Evolutionary conservation across 2,113 vertebrate genomes (phyloP).

Genomic region (Myrmecophaga tridactyla): DNA sequence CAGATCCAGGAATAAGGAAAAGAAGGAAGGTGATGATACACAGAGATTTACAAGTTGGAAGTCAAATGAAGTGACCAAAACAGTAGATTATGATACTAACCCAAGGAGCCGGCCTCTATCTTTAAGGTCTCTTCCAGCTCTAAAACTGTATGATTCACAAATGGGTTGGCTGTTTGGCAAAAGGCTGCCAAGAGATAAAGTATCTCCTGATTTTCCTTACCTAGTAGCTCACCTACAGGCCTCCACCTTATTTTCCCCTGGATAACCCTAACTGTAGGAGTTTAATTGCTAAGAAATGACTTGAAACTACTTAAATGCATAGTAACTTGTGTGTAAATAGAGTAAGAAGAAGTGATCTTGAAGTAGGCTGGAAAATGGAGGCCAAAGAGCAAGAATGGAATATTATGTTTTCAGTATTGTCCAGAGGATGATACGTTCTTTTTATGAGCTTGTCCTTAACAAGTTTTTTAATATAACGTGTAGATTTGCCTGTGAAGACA

Average conservation of each 20-base stretch:
- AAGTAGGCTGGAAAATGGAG: slow-evolving; percentile 23
- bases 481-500: slow-evolving; percentile 2
- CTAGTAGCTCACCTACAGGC: not conserved
- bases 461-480: not conserved
- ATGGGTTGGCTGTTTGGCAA: not conserved
- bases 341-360: not conserved
- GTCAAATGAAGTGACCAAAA: slow-evolving; percentile 10
- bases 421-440: not conserved
- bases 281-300: not conserved
- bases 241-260: not conserved
- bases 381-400: not conserved
- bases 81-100: not conserved
- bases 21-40: not conserved
- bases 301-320: not conserved
- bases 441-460: not conserved
- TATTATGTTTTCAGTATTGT: not conserved
- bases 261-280: not conserved
- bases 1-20: not conserved
- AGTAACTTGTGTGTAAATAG: not conserved
- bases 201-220: not conserved
- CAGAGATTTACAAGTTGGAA: not conserved
- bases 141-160: not conserved
- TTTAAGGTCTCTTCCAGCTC: not conserved
- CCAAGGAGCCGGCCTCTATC: not conserved
- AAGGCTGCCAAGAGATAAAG: not conserved